phyloP scores from a whole-genome alignment of 2,888 invertebrate genomes.

The Oscheius sp. region DNA sequence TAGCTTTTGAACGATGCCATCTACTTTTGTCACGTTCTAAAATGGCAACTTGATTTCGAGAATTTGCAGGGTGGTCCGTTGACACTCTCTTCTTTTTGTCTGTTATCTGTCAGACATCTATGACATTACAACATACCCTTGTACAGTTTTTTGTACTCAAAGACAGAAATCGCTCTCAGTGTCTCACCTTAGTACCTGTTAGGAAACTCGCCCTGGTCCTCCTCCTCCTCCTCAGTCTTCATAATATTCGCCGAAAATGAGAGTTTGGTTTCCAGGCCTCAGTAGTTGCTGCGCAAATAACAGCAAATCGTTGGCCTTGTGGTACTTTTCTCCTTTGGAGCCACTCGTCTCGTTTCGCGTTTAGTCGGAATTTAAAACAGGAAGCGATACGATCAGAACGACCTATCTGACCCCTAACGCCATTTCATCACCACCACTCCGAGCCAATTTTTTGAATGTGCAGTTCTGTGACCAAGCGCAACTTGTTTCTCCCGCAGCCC shows the following conservation, averaged over 20 bases:
- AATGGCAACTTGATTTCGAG: background rate
- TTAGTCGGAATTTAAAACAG: slow-evolving; percentile 13
- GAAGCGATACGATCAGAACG: slow-evolving; percentile 16
- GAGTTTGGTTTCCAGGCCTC: background rate
- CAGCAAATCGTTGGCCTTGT: slow-evolving; percentile 10
- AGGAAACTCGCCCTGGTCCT: background rate
- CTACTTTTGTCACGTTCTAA: too few species aligned
- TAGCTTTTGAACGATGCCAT: background rate
- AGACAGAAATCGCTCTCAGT: background rate
- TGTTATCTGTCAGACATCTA: too few species aligned
- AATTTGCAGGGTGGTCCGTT: slow-evolving; percentile 1
- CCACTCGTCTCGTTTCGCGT: slow-evolving; percentile 1
- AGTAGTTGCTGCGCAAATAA: slow-evolving; percentile 21
- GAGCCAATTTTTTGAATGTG: background rate
- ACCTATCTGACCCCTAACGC: too few species aligned
- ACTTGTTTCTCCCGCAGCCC: slow-evolving; percentile 1
- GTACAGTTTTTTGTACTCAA: background rate
- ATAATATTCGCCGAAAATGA: background rate
- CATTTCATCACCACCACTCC: too few species aligned
- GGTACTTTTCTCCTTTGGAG: slow-evolving; percentile 9
- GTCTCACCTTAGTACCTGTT: background rate
- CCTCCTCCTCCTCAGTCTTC: background rate
- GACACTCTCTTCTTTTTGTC: too few species aligned
- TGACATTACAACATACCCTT: slow-evolving; percentile 3
- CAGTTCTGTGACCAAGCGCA: background rate